A percentile compares a stretch with the other conserved stretches of the same genome.
Evolutionary conservation across 2,113 vertebrate genomes (phyloP).

Genomic region (Sphaerodactylus townsendi): DNA sequence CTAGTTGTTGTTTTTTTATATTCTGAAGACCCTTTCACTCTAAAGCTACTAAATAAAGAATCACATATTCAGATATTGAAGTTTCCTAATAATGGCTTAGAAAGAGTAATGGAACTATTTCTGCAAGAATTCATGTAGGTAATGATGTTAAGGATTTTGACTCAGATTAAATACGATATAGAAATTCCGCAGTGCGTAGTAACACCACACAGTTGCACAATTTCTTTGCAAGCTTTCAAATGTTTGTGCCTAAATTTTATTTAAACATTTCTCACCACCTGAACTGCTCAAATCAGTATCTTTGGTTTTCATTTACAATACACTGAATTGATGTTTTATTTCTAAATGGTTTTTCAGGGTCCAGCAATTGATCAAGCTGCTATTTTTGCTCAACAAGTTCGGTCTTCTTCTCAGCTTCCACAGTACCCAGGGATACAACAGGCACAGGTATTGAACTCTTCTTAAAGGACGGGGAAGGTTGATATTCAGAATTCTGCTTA

Average conservation of each 20-base stretch:
- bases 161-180: neutral
- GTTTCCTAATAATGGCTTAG: neutral
- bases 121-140: neutral
- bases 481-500: neutral
- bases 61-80: neutral
- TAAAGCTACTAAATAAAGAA: neutral
- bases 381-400: slow-evolving; percentile 68
- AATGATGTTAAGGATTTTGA: neutral
- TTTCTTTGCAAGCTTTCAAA: neutral
- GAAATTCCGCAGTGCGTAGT: accelerated
- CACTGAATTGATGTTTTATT: neutral
- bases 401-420: slow-evolving; percentile 60
- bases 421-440: slow-evolving; percentile 74
- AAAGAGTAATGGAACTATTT: neutral
- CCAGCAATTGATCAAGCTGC: slow-evolving; percentile 71
- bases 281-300: neutral
- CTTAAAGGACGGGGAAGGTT: accelerated
- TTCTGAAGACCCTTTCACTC: too few species aligned
- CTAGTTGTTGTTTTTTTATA: too few species aligned
- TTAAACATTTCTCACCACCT: neutral
- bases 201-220: neutral
- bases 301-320: neutral
- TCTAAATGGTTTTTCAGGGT: slow-evolving; percentile 66
- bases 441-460: slow-evolving; percentile 67
- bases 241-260: neutral